Conservation (phyloP, 2,888 invertebrate species). For the Creontiades dilutus region DNA sequence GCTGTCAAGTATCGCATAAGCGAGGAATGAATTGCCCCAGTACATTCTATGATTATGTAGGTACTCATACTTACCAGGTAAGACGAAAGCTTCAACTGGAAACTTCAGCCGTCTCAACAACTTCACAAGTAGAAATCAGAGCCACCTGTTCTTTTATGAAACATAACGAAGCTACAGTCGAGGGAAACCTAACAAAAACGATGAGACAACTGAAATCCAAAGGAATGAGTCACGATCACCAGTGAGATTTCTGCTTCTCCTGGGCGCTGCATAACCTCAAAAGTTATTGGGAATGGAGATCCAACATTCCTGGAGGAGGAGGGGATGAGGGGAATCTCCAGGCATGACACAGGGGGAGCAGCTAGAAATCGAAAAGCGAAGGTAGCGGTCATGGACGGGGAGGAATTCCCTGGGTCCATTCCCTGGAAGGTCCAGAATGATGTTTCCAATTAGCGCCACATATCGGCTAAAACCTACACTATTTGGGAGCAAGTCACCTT, state of each 20-base stretch:
- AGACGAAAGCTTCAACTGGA: not conserved
- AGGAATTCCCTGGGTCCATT: no score
- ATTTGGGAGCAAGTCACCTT: no score
- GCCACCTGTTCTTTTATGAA: not conserved
- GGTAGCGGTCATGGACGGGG: no score
- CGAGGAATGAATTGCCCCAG: no score
- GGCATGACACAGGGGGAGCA: not conserved
- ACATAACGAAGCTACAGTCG: not conserved
- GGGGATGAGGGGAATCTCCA: not conserved
- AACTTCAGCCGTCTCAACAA: not conserved
- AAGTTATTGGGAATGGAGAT: slow-evolving; percentile 27
- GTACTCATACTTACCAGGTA: no score
- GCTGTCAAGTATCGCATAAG: no score
- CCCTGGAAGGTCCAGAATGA: no score
- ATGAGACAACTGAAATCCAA: slow-evolving; percentile 12
- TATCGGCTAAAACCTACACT: no score
- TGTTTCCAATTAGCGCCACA: no score
- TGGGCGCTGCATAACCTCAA: slow-evolving; percentile 7
- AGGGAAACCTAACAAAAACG: slow-evolving; percentile 17
- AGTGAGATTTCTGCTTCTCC: not conserved
- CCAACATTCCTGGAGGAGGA: slow-evolving; percentile 13
- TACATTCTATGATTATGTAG: no score
- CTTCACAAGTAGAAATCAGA: not conserved
- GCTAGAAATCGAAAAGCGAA: no score
- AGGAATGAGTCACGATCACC: slow-evolving; percentile 19